These are phyloP conservation scores for Rhopalosiphum padi DNA, from an alignment of 1,140 invertebrate genomes.

Conservation along the genomic window DNA sequence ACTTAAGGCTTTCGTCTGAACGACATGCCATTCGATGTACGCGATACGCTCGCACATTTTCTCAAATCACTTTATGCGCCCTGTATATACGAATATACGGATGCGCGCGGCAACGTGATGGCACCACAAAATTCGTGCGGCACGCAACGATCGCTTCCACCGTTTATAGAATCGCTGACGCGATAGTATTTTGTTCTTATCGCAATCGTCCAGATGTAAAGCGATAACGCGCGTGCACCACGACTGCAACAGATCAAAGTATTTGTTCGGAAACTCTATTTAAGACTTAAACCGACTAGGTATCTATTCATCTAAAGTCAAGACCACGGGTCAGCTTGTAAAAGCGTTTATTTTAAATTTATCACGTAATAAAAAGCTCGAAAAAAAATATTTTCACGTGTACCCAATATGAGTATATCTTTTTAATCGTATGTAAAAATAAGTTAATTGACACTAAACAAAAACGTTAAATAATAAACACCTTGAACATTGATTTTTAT, in stretches of 20 bases:
- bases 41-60: neutral
- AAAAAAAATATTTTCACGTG: neutral
- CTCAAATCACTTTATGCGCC: neutral
- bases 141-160: neutral
- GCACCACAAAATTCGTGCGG: neutral
- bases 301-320: neutral
- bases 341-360: neutral
- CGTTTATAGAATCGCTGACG: neutral
- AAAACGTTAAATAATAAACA: neutral
- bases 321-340: neutral
- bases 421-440: no score
- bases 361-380: neutral
- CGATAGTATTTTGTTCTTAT: constrained; percentile 20
- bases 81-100: neutral
- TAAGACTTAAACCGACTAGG: neutral
- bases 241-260: neutral
- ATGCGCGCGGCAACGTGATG: neutral
- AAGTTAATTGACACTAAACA: neutral
- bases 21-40: neutral
- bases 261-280: neutral
- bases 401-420: neutral
- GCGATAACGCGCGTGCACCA: neutral
- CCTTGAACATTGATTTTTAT: neutral
- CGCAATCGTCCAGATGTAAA: neutral
- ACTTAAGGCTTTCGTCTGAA: neutral